These are phyloP conservation scores for Euproctis similis DNA, from an alignment of 2,888 invertebrate genomes.

Conservation along the genomic window DNA sequence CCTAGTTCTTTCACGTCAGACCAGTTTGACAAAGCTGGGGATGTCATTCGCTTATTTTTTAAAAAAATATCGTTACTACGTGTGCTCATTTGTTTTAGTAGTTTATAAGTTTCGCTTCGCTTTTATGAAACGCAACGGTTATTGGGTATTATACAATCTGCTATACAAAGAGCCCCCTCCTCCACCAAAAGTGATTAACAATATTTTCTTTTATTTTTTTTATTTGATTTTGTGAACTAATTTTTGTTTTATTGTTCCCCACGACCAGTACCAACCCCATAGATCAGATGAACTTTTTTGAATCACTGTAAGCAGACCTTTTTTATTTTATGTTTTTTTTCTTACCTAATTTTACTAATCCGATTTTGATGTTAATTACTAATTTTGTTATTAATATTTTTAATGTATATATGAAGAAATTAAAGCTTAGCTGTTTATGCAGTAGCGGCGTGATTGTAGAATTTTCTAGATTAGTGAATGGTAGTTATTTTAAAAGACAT, in stretches of 20 bases:
- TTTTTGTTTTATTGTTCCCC: slow-evolving; percentile 47
- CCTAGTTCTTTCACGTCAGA: no score
- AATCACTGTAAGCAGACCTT: slow-evolving; percentile 69
- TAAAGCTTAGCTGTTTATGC: slow-evolving; percentile 7
- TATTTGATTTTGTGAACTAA: slow-evolving; percentile 45
- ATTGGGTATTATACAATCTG: slow-evolving; percentile 24
- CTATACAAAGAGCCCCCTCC: slow-evolving; percentile 10
- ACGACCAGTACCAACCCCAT: slow-evolving; percentile 69
- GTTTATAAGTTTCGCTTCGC: slow-evolving; percentile 24
- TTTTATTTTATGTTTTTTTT: slow-evolving; percentile 30
- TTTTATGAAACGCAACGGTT: slow-evolving; percentile 30
- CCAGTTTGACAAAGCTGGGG: no score
- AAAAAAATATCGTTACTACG: no score
- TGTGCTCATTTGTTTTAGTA: no score
- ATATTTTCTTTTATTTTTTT: slow-evolving; percentile 13
- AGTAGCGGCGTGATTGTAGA: slow-evolving; percentile 1
- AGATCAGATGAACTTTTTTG: slow-evolving; percentile 76
- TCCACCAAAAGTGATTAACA: slow-evolving; percentile 33
- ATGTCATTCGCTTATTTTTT: no score
- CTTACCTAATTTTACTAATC: slow-evolving; percentile 22
- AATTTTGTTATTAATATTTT: slow-evolving; percentile 14
- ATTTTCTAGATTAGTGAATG: no score
- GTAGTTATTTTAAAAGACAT: no score
- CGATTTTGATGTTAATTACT: slow-evolving; percentile 21
- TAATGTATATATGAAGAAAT: no score